phyloP scores from a whole-genome alignment of 1,140 invertebrate species.

The Harlomillsia oculata region DNA sequence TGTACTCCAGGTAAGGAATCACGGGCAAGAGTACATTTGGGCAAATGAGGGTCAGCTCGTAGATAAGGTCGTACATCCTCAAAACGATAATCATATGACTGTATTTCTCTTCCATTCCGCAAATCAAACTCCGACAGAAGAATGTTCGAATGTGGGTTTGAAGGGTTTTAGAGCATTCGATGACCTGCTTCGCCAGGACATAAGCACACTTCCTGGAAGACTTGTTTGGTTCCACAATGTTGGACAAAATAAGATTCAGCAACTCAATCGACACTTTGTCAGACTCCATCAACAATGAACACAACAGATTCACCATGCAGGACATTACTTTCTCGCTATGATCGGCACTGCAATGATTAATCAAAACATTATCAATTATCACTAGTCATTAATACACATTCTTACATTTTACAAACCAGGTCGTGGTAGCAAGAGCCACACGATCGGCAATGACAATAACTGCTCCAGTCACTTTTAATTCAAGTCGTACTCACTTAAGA shows the following conservation, averaged over 20 bases:
- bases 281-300: slow-evolving; percentile 86
- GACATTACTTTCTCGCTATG: slow-evolving; percentile 91
- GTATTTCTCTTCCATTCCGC: slow-evolving; percentile 75
- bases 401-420: neutral
- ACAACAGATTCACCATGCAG: slow-evolving; percentile 90
- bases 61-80: slow-evolving; percentile 81
- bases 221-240: slow-evolving; percentile 93
- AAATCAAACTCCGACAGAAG: slow-evolving; percentile 86
- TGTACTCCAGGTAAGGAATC: slow-evolving; percentile 87
- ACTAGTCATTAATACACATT: too few relatives aligned
- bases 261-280: slow-evolving; percentile 89
- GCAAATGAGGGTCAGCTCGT: slow-evolving; percentile 90
- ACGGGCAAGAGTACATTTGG: slow-evolving; percentile 76
- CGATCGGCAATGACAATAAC: neutral
- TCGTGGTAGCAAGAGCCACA: neutral
- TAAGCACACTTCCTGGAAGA: slow-evolving; percentile 82
- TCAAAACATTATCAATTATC: too few relatives aligned
- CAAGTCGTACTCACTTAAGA: slow-evolving; percentile 70
- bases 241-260: slow-evolving; percentile 84
- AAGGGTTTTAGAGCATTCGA: slow-evolving; percentile 80
- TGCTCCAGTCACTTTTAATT: neutral
- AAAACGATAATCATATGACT: neutral
- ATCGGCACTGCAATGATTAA: slow-evolving; percentile 68
- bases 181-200: slow-evolving; percentile 77
- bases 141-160: slow-evolving; percentile 89